These are phyloP conservation scores for Paedocypris sp. DNA, from an alignment of 2,113 vertebrate genomes.

Conservation along the genomic window DNA sequence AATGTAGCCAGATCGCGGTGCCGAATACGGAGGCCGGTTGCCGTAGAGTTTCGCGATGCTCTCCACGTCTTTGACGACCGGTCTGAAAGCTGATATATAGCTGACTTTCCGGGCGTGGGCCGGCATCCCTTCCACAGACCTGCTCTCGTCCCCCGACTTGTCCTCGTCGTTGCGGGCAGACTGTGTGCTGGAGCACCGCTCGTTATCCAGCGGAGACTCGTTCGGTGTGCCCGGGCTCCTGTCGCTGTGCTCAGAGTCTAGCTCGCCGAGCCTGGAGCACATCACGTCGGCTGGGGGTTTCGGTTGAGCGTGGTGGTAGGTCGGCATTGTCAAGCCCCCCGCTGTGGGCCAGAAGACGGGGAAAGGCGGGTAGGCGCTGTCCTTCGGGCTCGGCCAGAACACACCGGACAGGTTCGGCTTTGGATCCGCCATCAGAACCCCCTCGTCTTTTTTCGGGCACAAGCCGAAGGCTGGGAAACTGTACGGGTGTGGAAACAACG, in stretches of 20 bases:
- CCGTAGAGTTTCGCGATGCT: constrained; percentile 91
- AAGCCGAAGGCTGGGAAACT: constrained; percentile 86
- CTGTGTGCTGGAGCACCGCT: constrained; percentile 73
- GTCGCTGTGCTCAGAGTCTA: constrained; percentile 64
- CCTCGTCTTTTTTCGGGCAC: constrained; percentile 84
- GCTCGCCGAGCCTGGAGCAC: constrained; percentile 55
- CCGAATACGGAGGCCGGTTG: constrained; percentile 64
- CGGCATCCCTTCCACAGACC: constrained; percentile 60
- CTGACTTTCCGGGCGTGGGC: constrained; percentile 71
- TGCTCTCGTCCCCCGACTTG: constrained; percentile 70
- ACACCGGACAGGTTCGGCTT: constrained; percentile 54
- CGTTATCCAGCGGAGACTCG: constrained; percentile 59
- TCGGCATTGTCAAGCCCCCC: constrained; percentile 71
- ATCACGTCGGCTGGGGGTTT: constrained; percentile 67
- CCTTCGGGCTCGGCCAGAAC: constrained; percentile 66
- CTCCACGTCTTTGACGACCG: constrained; percentile 85
- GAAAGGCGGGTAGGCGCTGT: constrained; percentile 77
- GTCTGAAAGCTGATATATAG: constrained; percentile 90
- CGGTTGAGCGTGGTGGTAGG: constrained; percentile 70
- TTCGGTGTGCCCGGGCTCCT: constrained; percentile 69
- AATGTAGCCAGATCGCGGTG: constrained; percentile 66
- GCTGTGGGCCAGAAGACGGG: constrained; percentile 89
- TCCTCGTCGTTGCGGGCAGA: constrained; percentile 69
- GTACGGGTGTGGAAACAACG: constrained; percentile 86
- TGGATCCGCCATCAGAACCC: constrained; percentile 51